Conservation (phyloP, 1,140 invertebrate genomes). For the Plodia interpunctella region DNA sequence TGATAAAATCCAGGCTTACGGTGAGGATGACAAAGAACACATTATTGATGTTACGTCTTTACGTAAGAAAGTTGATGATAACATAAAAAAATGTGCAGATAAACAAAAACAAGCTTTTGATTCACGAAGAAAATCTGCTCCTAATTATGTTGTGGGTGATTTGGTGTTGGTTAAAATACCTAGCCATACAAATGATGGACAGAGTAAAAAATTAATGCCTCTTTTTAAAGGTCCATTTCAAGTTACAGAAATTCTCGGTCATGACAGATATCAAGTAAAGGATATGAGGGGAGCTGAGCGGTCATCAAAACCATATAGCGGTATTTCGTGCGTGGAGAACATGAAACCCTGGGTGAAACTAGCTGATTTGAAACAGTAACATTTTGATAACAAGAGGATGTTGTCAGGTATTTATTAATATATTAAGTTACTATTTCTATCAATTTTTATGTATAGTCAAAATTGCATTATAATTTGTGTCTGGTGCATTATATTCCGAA, state of each 20-base stretch:
- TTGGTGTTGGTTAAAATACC: slow-evolving; percentile 29
- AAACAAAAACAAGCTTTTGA: slow-evolving; percentile 25
- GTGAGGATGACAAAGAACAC: background rate
- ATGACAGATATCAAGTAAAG: slow-evolving; percentile 41
- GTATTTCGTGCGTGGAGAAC: slow-evolving; percentile 22
- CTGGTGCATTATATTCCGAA: too few relatives aligned
- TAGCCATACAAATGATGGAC: slow-evolving; percentile 27
- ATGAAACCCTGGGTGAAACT: slow-evolving; percentile 30
- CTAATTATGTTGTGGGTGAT: slow-evolving; percentile 21
- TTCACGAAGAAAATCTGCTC: slow-evolving; percentile 20
- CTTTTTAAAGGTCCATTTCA: slow-evolving; percentile 38
- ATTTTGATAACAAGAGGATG: slow-evolving; percentile 18
- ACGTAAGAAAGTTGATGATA: slow-evolving; percentile 21
- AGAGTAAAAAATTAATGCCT: slow-evolving; percentile 36
- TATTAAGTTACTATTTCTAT: too few relatives aligned
- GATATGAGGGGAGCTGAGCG: slow-evolving; percentile 22
- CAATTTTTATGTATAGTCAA: too few relatives aligned
- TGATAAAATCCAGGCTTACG: slow-evolving; percentile 11
- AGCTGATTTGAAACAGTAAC: background rate
- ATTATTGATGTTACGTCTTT: slow-evolving; percentile 25
- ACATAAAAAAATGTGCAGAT: slow-evolving; percentile 21
- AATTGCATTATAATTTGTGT: too few relatives aligned
- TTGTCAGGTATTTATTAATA: slow-evolving; percentile 19
- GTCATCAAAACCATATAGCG: slow-evolving; percentile 17
- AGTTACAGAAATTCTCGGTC: slow-evolving; percentile 32